Conservation (phyloP, 2,888 invertebrate species). For the Theretra japonica region DNA sequence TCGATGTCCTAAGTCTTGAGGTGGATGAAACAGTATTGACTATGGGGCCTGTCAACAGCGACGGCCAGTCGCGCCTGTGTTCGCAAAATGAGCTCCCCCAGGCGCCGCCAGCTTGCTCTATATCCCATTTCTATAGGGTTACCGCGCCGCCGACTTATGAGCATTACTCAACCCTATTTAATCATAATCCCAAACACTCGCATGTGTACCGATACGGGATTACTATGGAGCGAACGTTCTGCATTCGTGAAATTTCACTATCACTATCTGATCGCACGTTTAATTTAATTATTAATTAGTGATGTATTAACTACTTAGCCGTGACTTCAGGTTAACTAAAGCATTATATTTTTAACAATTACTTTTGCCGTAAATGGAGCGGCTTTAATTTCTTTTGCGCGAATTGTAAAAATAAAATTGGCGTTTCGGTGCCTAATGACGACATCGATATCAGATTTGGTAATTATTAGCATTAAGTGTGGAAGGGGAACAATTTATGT, state of each 20-base stretch:
- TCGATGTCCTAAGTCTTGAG: constrained; percentile 44
- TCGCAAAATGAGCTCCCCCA: constrained; percentile 54
- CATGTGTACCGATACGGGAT: constrained; percentile 2
- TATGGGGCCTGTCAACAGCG: constrained; percentile 56
- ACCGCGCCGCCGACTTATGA: constrained; percentile 12
- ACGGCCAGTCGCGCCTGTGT: constrained; percentile 56
- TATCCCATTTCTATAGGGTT: constrained; percentile 31
- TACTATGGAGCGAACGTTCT: background rate
- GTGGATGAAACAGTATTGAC: constrained; percentile 35
- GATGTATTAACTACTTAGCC: background rate
- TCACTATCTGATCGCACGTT: background rate
- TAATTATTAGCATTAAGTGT: background rate
- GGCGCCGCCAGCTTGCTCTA: constrained; percentile 31
- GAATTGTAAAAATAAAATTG: background rate
- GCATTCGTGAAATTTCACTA: background rate
- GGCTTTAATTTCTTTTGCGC: background rate
- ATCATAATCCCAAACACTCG: constrained; percentile 9
- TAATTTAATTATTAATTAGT: constrained; percentile 4
- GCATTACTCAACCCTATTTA: constrained; percentile 8
- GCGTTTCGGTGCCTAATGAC: background rate
- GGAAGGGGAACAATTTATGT: too few relatives aligned
- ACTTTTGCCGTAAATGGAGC: background rate
- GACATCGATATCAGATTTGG: background rate
- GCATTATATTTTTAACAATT: background rate
- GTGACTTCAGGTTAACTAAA: background rate